These are phyloP conservation scores for Scaptodrosophila lebanonensis DNA, from an alignment of 1,140 invertebrate species.

Conservation along the genomic window DNA sequence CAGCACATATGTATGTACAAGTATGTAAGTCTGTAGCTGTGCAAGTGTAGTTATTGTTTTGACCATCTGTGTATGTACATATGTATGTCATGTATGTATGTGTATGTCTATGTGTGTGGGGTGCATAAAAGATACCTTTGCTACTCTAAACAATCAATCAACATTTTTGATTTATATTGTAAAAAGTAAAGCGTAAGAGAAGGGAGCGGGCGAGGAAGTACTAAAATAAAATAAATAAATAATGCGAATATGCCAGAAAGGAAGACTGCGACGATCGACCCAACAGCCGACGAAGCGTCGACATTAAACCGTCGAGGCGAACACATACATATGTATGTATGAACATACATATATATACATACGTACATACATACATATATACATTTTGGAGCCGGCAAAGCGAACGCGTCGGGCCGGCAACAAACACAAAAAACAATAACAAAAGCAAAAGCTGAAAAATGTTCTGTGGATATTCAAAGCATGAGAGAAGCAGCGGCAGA, in stretches of 20 bases:
- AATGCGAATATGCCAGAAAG: too few species aligned
- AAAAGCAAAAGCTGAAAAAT: neutral
- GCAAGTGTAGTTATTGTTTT: too few species aligned
- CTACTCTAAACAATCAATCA: neutral
- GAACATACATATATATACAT: neutral
- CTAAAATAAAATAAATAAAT: too few species aligned
- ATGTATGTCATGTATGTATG: too few species aligned
- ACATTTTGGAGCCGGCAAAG: slow-evolving; percentile 21
- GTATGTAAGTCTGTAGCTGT: too few species aligned
- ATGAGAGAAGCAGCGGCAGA: slow-evolving; percentile 14
- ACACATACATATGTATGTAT: neutral
- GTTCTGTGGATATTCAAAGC: slow-evolving; percentile 20
- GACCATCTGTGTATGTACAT: too few species aligned
- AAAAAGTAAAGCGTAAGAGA: neutral
- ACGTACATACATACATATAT: neutral
- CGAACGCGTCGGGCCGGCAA: neutral
- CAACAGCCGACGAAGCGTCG: too few species aligned
- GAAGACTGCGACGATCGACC: too few species aligned
- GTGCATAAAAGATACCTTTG: too few species aligned
- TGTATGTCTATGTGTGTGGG: too few species aligned
- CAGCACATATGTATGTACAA: too few species aligned
- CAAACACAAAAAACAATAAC: slow-evolving; percentile 30
- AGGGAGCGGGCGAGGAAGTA: neutral
- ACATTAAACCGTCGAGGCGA: too few species aligned
- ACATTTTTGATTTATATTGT: neutral